Percentiles rank a stretch among this genome's conserved stretches.
Conservation (phyloP, 2,113 vertebrate genomes). For the Symphodus melops region DNA sequence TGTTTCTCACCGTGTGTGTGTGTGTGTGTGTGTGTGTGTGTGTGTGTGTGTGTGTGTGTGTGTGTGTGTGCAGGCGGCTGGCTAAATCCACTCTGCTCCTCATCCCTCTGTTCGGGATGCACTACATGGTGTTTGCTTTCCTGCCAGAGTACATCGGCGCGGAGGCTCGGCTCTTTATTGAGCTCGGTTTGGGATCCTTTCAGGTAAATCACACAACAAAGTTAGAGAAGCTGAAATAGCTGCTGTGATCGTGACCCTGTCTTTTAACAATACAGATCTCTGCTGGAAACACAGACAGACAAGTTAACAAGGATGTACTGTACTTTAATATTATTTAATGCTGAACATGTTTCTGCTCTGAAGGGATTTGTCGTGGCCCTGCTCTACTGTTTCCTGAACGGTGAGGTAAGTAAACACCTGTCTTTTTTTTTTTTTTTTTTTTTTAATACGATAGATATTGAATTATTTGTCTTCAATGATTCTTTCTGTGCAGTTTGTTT, state of each 20-base stretch:
- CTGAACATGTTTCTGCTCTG: slow-evolving; percentile 38
- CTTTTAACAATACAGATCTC: too few relatives aligned
- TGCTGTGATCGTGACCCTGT: too few relatives aligned
- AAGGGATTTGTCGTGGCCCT: slow-evolving; percentile 92
- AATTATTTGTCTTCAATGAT: neutral
- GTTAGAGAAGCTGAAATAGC: neutral
- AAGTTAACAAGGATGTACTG: too few relatives aligned
- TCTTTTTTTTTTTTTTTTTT: too few relatives aligned
- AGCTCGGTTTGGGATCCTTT: slow-evolving; percentile 91
- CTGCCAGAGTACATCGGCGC: slow-evolving; percentile 88
- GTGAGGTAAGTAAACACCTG: slow-evolving; percentile 86
- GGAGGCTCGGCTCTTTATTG: slow-evolving; percentile 90
- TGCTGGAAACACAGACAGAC: too few relatives aligned
- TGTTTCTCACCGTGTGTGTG: neutral
- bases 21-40: neutral
- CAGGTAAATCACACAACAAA: slow-evolving; percentile 81
- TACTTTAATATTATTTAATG: too few relatives aligned
- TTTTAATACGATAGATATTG: too few relatives aligned
- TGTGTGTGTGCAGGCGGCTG: slow-evolving; percentile 84
- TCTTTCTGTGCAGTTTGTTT: neutral
- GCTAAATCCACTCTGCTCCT: slow-evolving; percentile 94
- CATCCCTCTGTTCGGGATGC: slow-evolving; percentile 95
- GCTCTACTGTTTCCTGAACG: slow-evolving; percentile 95
- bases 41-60: neutral
- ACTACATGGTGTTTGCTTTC: slow-evolving; percentile 95